Evolutionary conservation across 64 coral and sea anemone species (phyloP), one percentile per base, ranked within the genome.

Genomic region (Stylophora pistillata): DNA sequence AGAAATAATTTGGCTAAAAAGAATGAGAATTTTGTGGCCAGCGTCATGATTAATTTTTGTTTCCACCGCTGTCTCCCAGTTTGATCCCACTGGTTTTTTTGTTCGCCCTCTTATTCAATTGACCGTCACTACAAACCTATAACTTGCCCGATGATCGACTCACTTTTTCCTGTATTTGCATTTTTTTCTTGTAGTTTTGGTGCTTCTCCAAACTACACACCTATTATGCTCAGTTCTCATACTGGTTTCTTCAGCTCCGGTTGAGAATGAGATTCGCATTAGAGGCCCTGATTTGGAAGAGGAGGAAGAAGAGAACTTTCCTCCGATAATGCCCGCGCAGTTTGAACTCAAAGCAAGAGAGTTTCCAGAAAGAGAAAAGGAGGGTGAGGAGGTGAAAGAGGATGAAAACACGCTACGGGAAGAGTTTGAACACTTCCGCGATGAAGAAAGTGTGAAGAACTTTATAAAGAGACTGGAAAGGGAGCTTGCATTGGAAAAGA

Each of bases 401-500:
- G 71, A 72, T 29, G 77, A 89, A 52, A 60, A 18, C 17, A 60
- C 17, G 13, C 13, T 30, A 25, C n/a, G 16, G 37, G 56, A 27
- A 81, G 56, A 55, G 53, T 1, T 72, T 31, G 55, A 70, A 9
- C 23, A 31, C 55, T 26, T 12, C n/a, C 30, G 78, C 2, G 9
- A 56, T 23, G 55, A 77, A 0, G 68, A 58, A 15, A 61, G 27
- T 60, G 55, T n/a, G 13, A 58, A 88, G 29, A 32, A 78, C 15
- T 66, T 76, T 10, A 61, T 77, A 5, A 55, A 20, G 28, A 66
- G 74, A 64, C 56, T 68, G 20, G 60, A 77, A 65, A 76, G 60
- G 32, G 87, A 89, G 33, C 60, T 68, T 21, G 74, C 68, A 3
- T 34, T 28, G 69, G 69, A 15, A 59, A 74, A 52, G n/a, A 63